phyloP scores from a whole-genome alignment of 2,888 invertebrate species.

The Acanthacorydalis orientalis region DNA sequence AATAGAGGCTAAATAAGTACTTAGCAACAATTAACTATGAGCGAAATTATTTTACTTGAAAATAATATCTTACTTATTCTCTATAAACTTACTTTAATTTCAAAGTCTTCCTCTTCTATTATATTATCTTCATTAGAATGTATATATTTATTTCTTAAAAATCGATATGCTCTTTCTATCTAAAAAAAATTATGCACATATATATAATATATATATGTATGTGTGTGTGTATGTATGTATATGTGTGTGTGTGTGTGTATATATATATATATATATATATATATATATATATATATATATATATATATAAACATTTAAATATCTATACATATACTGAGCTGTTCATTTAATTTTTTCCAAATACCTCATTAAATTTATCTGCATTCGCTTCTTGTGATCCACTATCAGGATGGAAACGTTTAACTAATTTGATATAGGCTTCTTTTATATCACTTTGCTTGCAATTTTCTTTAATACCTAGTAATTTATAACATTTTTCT shows the following conservation, averaged over 20 bases:
- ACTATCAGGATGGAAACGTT: conserved; percentile 74
- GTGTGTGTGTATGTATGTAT: no score
- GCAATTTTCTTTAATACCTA: conserved; percentile 48
- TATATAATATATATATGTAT: conserved; percentile 1
- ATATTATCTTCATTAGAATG: conserved; percentile 18
- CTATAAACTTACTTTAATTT: conserved; percentile 10
- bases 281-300: no score
- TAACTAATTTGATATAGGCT: conserved; percentile 60
- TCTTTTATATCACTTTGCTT: conserved; percentile 54
- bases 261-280: no score
- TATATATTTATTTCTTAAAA: conserved; percentile 37
- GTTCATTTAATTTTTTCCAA: conserved; percentile 1
- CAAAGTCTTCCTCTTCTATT: conserved; percentile 44
- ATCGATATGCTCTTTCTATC: conserved; percentile 59
- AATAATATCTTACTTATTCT: no score
- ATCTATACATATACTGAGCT: no score
- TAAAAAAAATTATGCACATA: conserved; percentile 16
- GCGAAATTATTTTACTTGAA: neutral
- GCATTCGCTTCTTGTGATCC: conserved; percentile 51
- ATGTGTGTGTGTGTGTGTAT: no score
- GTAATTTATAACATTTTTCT: conserved; percentile 49
- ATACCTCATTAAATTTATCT: conserved; percentile 53
- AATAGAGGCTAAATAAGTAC: conserved; percentile 29
- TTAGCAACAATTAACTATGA: conserved; percentile 19
- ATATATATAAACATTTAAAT: no score